Base-by-base conservation (phyloP, 1,140 invertebrate species). In the Papilio xuthus region DNA sequence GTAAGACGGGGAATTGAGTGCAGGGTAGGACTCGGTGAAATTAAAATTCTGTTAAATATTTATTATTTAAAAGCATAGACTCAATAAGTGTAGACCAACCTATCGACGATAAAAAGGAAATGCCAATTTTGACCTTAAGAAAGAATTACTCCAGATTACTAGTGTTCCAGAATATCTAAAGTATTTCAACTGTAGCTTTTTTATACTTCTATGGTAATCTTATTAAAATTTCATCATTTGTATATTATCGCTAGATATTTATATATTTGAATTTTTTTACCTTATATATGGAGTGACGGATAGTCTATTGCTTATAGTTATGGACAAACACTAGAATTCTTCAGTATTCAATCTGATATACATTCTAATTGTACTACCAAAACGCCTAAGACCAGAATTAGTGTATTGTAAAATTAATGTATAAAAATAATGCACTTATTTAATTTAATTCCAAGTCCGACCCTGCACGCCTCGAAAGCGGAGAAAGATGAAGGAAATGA, bases 401-500 rank as follows among this genome's bases (percentile, higher is more conserved):
- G 32, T 37, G 0, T 50, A 18, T 6, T 6, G 18, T 18, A 15
- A 50, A 18, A 18, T 18, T 18, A n/a, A n/a, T n/a, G n/a, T n/a
- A n/a, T n/a, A 72, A 42, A 20, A 41, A 41, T 50, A 73, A 23
- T 47, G 41, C 12, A 28, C 20, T 73, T 73, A 28, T 13, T 44
- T 73, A 56, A 12, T 37, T 42, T 56, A 8, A 47, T 72, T 76
- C 79, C 37, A 73, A 93, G 70, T 92, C 50, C 91, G 84, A 47
- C 81, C 82, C 91, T 88, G 86, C 12, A 10, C 60, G 79, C 84
- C 86, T 89, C 87, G 86, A 89, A 89, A 89, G 89, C 90, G 90
- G 90, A 89, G 90, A 93, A 93, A 93, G 92, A 93, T 93, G 92
- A 93, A 93, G 92, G 92, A 93, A 93, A 93, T 93, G 92, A 93